Evolutionary conservation across 1,140 invertebrate species (phyloP).

Genomic region (Capitella teleta): DNA sequence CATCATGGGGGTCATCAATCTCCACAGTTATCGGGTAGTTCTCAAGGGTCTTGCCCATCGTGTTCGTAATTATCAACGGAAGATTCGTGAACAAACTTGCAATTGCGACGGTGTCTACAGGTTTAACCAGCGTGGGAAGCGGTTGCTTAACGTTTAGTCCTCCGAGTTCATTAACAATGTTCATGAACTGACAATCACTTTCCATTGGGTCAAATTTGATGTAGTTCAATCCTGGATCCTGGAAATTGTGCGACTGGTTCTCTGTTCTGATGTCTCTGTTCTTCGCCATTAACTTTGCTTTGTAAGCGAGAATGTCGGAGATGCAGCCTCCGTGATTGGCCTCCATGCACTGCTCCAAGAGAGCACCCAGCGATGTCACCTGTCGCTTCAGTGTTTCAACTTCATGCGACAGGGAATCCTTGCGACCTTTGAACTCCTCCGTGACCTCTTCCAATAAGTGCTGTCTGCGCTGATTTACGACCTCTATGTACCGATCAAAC

Average conservation of each 20-base stretch:
- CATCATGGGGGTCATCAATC: conserved; percentile 2
- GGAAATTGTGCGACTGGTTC: background rate
- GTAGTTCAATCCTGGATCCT: conserved; percentile 4
- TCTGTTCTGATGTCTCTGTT: background rate
- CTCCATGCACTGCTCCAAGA: conserved; percentile 6
- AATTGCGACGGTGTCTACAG: background rate
- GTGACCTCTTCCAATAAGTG: conserved; percentile 5
- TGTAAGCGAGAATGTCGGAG: conserved; percentile 7
- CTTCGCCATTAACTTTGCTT: conserved; percentile 4
- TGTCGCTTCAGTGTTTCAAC: conserved; percentile 4
- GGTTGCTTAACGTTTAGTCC: background rate
- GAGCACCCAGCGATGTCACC: background rate
- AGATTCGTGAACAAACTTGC: conserved; percentile 2
- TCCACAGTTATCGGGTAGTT: conserved; percentile 6
- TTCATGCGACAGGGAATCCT: background rate
- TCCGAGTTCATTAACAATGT: conserved; percentile 1
- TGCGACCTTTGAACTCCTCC: background rate
- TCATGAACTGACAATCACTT: background rate
- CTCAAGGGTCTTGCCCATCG: background rate
- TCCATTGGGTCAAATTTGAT: conserved; percentile 1
- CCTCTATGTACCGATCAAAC: conserved; percentile 7
- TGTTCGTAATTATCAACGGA: background rate
- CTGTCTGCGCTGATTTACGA: conserved; percentile 1
- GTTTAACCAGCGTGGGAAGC: conserved; percentile 2
- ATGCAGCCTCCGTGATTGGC: conserved; percentile 6